A percentile compares a stretch with the other conserved stretches of the same genome.
Conservation (phyloP, 1,140 invertebrate species). For the Portunus trituberculatus region DNA sequence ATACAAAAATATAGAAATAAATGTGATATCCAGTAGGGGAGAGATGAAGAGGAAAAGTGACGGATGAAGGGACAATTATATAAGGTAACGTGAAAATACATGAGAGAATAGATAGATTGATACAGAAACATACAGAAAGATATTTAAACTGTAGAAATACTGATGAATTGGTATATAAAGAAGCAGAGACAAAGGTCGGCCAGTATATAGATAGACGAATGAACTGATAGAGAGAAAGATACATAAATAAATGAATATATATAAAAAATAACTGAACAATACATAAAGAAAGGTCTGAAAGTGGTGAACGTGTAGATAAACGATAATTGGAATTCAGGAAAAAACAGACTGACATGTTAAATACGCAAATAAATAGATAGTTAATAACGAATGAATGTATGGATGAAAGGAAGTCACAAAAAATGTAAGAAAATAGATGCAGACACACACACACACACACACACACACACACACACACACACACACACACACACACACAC, state of each 20-base stretch:
- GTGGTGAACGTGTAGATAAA: too few relatives aligned
- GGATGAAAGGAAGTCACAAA: not conserved
- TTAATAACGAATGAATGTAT: not conserved
- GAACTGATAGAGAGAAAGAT: too few relatives aligned
- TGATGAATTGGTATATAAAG: too few relatives aligned
- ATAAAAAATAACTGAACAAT: not conserved
- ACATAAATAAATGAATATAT: too few relatives aligned
- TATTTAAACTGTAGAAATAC: not conserved
- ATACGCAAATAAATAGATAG: not conserved
- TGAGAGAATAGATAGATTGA: not conserved
- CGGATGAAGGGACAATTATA: not conserved
- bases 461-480: too few relatives aligned
- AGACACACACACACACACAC: too few relatives aligned
- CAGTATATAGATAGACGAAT: too few relatives aligned
- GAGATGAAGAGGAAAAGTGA: not conserved
- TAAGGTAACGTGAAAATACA: not conserved
- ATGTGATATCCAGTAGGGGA: too few relatives aligned
- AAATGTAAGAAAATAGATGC: not conserved
- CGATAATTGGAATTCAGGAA: not conserved
- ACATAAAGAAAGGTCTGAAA: not conserved
- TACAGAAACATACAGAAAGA: not conserved
- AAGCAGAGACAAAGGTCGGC: too few relatives aligned
- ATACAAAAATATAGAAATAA: not conserved
- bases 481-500: too few relatives aligned
- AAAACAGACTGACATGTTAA: not conserved